phyloP scores from a whole-genome alignment of 2,113 vertebrate genomes.

The Mohoua ochrocephala region DNA sequence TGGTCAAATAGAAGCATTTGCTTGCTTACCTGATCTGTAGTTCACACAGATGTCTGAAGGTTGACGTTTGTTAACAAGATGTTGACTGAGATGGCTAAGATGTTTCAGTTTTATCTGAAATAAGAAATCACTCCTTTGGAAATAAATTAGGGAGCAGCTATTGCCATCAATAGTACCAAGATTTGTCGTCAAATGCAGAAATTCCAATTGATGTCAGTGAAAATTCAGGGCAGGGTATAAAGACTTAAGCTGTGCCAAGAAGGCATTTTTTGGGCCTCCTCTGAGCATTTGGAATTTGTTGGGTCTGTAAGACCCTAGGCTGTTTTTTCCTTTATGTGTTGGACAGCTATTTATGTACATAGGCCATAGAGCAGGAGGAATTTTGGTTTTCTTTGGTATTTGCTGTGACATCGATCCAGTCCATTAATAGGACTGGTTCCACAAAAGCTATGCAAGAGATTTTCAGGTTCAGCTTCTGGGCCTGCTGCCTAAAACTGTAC shows the following conservation, averaged over 20 bases:
- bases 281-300: background rate
- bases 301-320: background rate
- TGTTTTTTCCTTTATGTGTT: constrained; percentile 25
- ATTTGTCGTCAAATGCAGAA: background rate
- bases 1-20: background rate
- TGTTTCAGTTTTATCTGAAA: background rate
- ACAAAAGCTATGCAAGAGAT: background rate
- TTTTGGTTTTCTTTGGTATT: constrained; percentile 14
- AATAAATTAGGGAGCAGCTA: background rate
- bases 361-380: constrained; percentile 53
- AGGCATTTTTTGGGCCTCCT: background rate
- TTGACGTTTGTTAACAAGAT: background rate
- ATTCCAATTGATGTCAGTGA: background rate
- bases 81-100: background rate
- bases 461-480: background rate
- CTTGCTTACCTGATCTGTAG: background rate
- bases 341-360: constrained; percentile 54
- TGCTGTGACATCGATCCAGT: constrained; percentile 6
- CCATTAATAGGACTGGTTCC: constrained; percentile 35
- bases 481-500: background rate
- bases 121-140: background rate
- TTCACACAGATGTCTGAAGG: background rate
- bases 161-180: background rate
- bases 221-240: background rate
- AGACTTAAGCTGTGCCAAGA: background rate